phyloP scores from a whole-genome alignment of 2,888 invertebrate genomes.

The Ypsolopha scabrella region DNA sequence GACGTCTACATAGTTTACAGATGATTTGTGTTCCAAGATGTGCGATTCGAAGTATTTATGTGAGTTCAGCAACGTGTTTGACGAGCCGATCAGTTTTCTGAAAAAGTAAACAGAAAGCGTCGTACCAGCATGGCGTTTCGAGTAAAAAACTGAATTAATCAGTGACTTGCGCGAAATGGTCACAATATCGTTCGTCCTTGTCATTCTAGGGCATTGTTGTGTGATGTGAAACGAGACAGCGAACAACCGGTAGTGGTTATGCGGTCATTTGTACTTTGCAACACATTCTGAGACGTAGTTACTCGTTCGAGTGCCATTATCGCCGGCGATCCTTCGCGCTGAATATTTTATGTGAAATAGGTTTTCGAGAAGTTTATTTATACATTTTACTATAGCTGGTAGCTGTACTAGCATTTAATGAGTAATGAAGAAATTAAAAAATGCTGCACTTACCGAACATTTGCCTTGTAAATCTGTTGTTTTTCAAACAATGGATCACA shows the following conservation, averaged over 20 bases:
- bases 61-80: conserved; percentile 21
- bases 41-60: too few species aligned
- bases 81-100: conserved; percentile 43
- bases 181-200: conserved; percentile 46
- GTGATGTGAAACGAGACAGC: conserved; percentile 36
- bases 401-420: too few species aligned
- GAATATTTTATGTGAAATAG: conserved; percentile 2
- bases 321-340: background rate
- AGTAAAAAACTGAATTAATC: conserved; percentile 63
- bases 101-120: conserved; percentile 38
- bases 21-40: background rate
- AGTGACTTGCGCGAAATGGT: conserved; percentile 48
- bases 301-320: conserved; percentile 21
- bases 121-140: conserved; percentile 46
- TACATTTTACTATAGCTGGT: background rate
- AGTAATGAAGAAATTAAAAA: too few species aligned
- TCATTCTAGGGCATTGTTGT: conserved; percentile 30
- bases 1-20: too few species aligned
- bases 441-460: too few species aligned
- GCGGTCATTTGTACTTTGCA: conserved; percentile 53
- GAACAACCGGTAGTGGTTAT: conserved; percentile 52
- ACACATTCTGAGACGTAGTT: conserved; percentile 35
- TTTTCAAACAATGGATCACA: too few species aligned
- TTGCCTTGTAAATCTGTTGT: too few species aligned
- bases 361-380: background rate